Evolutionary conservation across 2,888 invertebrate genomes (phyloP), one percentile per base, ranked within the genome.

Genomic region (Neoscelio sp.): DNA sequence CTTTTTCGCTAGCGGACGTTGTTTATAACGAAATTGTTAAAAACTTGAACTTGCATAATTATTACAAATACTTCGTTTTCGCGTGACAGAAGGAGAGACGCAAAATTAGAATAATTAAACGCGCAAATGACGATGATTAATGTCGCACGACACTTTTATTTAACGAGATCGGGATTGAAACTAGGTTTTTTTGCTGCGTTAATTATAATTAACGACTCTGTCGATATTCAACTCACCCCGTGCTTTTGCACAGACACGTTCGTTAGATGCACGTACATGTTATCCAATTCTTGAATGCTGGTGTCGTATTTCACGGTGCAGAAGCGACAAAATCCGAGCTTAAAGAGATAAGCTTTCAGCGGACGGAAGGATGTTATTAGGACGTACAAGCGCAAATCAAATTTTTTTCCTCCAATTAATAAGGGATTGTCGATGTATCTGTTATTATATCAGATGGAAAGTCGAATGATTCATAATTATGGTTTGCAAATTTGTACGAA

Each of bases 161-260:
- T 73, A 71, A 78, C 54, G 62, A 71, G 71, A 65, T 70, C 33
- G 62, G 42, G 62, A 64, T 56, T 52, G 62, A 44, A 65, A 46
- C 48, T 46, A 54, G 38, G 40, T 68, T 52, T 52, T 26, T 71
- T 68, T 40, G 26, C 17, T 12, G 2, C 7, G 20, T 38, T 50
- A 78, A 68, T 68, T 75, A 67, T 75, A 75, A 67, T 60, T 68
- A 73, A 73, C 50, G 60, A 65, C 54, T 58, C 26, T 38, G 58
- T 52, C 50, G 42, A 70, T 70, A 64, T 54, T 28, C 76, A 91
- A 28, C 93, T 91, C 90, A 95, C 95, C 82, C 98, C 98, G 88
- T 98, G 97, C 90, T 98, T 98, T 91, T 99, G 99, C n/a, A 99
- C 97, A 71, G 98, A 98, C 2, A 98, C 98, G 89, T 99, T 99